Percentiles rank a stretch among this genome's conserved stretches.
phyloP scores from a whole-genome alignment of 2,797 vertebrate species.

The Pseudocheirus occidentalis region DNA sequence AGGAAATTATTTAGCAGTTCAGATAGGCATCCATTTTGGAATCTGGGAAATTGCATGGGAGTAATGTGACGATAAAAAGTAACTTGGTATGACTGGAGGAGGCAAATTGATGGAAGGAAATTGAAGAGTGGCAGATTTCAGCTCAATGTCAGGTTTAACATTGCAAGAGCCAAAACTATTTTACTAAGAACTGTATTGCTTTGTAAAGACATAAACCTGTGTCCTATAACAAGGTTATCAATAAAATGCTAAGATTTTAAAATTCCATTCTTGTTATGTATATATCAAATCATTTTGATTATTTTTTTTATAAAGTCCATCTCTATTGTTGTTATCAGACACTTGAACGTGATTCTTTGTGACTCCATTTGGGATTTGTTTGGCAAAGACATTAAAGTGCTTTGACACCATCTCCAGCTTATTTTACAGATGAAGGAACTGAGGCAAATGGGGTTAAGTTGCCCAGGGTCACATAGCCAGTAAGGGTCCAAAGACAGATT shows the following conservation, averaged over 20 bases:
- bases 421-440: no score
- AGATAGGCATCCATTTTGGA: not conserved
- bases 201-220: not conserved
- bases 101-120: not conserved
- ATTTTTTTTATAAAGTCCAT: no score
- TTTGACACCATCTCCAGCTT: no score
- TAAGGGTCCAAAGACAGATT: no score
- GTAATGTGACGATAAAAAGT: not conserved
- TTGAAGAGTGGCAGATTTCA: not conserved
- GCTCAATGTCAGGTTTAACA: not conserved
- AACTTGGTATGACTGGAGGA: not conserved
- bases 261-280: not conserved
- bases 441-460: no score
- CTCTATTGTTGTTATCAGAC: no score
- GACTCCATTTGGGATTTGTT: no score
- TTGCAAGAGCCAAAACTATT: not conserved
- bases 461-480: no score
- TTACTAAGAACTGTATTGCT: not conserved
- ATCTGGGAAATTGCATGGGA: not conserved
- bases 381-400: no score
- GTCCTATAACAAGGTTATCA: not conserved
- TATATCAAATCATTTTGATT: not conserved
- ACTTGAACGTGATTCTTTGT: no score
- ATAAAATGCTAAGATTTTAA: not conserved
- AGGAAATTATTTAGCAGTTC: not conserved